phyloP scores from a whole-genome alignment of 2,113 vertebrate genomes.

The Jacana jacana region DNA sequence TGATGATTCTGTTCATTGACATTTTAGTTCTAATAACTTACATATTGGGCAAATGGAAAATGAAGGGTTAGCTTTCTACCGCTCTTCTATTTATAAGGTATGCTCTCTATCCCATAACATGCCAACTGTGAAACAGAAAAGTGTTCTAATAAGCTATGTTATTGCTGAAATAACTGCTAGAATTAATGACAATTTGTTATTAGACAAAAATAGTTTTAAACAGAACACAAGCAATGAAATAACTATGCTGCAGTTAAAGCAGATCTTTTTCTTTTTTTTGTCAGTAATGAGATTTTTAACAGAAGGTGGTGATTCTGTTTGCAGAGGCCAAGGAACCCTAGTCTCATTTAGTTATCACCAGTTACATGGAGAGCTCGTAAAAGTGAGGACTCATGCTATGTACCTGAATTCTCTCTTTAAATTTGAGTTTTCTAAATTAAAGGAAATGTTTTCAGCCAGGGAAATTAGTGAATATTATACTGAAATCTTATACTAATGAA shows the following conservation, averaged over 20 bases:
- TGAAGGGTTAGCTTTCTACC: not conserved
- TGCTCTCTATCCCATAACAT: not conserved
- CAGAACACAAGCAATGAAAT: not conserved
- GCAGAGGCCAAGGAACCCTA: not conserved
- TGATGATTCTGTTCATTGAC: not conserved
- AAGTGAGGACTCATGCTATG: accelerated
- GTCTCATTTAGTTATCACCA: not conserved
- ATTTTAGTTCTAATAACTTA: not conserved
- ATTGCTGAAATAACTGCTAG: not conserved
- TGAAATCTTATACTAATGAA: not conserved
- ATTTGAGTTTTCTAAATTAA: not conserved
- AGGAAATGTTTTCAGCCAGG: not conserved
- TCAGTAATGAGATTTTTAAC: not conserved
- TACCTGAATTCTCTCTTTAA: not conserved
- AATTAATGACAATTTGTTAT: not conserved
- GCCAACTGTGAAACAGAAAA: not conserved
- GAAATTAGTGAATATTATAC: not conserved
- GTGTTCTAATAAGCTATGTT: not conserved
- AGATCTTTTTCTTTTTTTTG: not conserved
- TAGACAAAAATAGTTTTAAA: not conserved
- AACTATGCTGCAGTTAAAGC: not conserved
- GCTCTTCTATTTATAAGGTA: not conserved
- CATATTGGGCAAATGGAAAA: not conserved
- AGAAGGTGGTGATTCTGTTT: not conserved
- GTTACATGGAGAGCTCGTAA: not conserved